Base-by-base conservation (phyloP, 2,888 invertebrate genomes). In the Phoronis australis region DNA sequence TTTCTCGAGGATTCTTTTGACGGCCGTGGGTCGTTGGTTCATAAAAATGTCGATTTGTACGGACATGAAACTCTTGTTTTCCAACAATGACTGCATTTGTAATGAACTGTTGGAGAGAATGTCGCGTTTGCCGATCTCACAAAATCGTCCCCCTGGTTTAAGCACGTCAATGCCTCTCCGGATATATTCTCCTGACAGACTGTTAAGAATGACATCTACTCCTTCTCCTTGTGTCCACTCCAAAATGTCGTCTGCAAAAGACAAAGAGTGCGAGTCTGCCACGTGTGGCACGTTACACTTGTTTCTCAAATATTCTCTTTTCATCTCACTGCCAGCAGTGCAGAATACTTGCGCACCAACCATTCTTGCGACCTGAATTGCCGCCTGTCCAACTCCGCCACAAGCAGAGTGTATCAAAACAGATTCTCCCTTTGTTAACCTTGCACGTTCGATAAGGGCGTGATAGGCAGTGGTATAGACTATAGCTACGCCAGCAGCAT, bases 371-470 rank as follows among this genome's bases (percentile, higher is more conserved):
- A 40, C 21, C 22, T 47, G 47, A 12, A 50, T 57, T 4, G 51
- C 50, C 9, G 48, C 49, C 20, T 42, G 47, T n/a, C 55, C 51
- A 5, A 73, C 70, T 40, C 69, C 73, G 48, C 73, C 73, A 27
- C 67, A 64, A 50, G 71, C 73, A 47, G 69, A 66, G 54, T 73
- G 73, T 48, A 75, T 73, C 4, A 73, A 62, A 21, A 64, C 50
- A 23, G 42, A 54, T 35, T 69, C 49, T 1, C 72, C 70, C 37
- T 48, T 44, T 21, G 45, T n/a, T 20, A 56, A 21, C 2, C 25
- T n/a, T 22, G 21, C 40, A 15, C 35, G 26, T 18, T 38, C 2
- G 9, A 25, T 39, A 1, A 46, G 26, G 1, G 39, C 37, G 12
- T 46, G 25, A 1, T 38, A 26, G 1, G 25, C 46, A 5, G 39